Evolutionary conservation across 2,888 invertebrate species (phyloP).

Genomic region (Papilio demoleus): DNA sequence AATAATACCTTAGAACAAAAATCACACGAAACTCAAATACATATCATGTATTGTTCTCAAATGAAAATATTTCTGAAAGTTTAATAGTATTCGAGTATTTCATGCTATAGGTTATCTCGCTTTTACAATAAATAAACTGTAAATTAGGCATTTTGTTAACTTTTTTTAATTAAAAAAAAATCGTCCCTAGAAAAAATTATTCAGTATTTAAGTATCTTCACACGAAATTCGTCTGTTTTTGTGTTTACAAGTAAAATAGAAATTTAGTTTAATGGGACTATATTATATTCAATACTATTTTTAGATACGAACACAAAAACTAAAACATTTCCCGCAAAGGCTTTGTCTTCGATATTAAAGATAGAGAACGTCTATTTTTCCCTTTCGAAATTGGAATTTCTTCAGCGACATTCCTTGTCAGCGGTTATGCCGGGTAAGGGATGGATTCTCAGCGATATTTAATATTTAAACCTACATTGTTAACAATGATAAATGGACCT

Average conservation of each 20-base stretch:
- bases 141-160: too few species aligned
- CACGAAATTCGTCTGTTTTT: not conserved
- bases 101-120: too few species aligned
- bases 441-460: slow-evolving; percentile 38
- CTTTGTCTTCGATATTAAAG: slow-evolving; percentile 36
- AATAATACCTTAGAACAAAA: not conserved
- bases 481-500: slow-evolving; percentile 17
- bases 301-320: slow-evolving; percentile 20
- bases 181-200: too few species aligned
- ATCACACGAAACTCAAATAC: not conserved
- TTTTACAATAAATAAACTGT: too few species aligned
- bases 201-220: too few species aligned
- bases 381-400: slow-evolving; percentile 39
- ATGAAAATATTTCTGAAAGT: not conserved
- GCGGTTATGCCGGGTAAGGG: slow-evolving; percentile 36
- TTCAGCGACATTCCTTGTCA: slow-evolving; percentile 39
- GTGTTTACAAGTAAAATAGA: not conserved
- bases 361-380: slow-evolving; percentile 40
- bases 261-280: not conserved
- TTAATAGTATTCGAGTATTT: not conserved
- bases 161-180: too few species aligned
- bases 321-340: slow-evolving; percentile 31
- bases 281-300: slow-evolving; percentile 11
- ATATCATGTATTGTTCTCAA: too few species aligned
- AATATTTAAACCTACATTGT: slow-evolving; percentile 31